Base-by-base conservation (phyloP, 1,140 invertebrate genomes). In the fruit fly (Drosophila melanogaster) region DNA sequence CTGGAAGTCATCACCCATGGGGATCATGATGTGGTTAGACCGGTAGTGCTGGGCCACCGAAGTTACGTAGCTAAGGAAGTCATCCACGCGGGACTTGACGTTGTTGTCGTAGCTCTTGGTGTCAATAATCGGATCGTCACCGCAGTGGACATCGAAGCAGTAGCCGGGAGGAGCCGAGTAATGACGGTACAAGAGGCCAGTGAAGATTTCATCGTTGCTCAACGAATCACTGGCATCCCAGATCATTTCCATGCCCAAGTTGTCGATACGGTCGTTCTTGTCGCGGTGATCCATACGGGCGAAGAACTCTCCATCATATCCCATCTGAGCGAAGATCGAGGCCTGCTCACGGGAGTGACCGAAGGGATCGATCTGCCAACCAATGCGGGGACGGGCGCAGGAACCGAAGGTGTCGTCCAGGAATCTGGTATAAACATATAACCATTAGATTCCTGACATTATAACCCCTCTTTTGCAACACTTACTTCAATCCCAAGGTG, bases 341-440 rank as follows among this genome's bases (percentile, higher is more conserved):
- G 97, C 97, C 92, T 96, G 95, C 65, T 98, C 97, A 26, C 96
- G 92, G 0, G 97, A 97, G 87, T 99, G 98, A 0, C 97, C 97
- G 87, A 98, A 98, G 0, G 97, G 97, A 93, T 98, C 97, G 49
- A 98, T 98, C 92, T 98, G 98, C 97, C 98, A 98, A 4, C 96
- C 97, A 10, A 97, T 94, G 51, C 94, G 94, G 0, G 97, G 97
- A n/a, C 95, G 92, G 0, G 94, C 97, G 91, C 97, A 98, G 19
- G 94, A 93, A 1, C 97, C 97, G 87, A 98, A 98, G 0, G 96
- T 96, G 24, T 98, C 95, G 62, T 97, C 95, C 3, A 98, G 91
- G 51, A 95, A 49, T 17, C 79, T 81, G 37, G 1, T 37, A 6
- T 35, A 26, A 14, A n/a, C 4, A 14, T 26, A 26, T 15, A 8